Base-by-base conservation (phyloP, 2,797 vertebrate species). In the Craterocephalus amniculus region DNA sequence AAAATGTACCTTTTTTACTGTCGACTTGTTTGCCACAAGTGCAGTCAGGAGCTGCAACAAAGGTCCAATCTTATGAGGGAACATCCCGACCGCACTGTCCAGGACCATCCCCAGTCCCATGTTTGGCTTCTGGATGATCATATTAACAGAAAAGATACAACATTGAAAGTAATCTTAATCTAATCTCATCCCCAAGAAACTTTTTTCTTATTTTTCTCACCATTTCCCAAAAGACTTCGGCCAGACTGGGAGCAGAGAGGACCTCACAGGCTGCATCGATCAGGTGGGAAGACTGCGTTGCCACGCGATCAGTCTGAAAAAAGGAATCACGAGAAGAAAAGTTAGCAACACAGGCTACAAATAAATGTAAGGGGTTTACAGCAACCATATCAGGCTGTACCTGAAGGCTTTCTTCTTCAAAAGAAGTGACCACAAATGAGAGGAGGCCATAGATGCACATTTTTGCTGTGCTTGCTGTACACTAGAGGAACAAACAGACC, bases 221-320 rank as follows among this genome's bases (percentile, higher is more conserved):
- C 32, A 96, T 96, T 90, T 98, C 97, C 98, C 98, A 99, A 83
- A 99, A 99, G 31, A 98, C 92, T 84, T 98, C 97, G 11, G 98
- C 96, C 84, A 99, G 94, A 88, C 93, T 97, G 64, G 97, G 95
- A 75, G 96, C 95, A 70, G 96, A 94, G 36, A 99, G 92, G 49
- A 99, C 98, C 85, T 99, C 97, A 87, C 97, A 99, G 0, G 97
- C 97, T 12, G 95, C 95, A 69, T 98, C 96, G 18, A 98, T 97
- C 75, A 99, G 91, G 81, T 98, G 95, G 95, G 86, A 88, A 61
- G 76, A 79, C 80, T 87, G 86, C 0, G 85, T 79, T 9, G 64
- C 79, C 38, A 79, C 80, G 6, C 81, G 80, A 1, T 82, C 87
- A 4, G 76, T 76, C 91, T 90, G 85, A 59, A 13, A 31, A n/a